Evolutionary conservation across 2,888 invertebrate species (phyloP).

Genomic region (Metacarcinus magister): DNA sequence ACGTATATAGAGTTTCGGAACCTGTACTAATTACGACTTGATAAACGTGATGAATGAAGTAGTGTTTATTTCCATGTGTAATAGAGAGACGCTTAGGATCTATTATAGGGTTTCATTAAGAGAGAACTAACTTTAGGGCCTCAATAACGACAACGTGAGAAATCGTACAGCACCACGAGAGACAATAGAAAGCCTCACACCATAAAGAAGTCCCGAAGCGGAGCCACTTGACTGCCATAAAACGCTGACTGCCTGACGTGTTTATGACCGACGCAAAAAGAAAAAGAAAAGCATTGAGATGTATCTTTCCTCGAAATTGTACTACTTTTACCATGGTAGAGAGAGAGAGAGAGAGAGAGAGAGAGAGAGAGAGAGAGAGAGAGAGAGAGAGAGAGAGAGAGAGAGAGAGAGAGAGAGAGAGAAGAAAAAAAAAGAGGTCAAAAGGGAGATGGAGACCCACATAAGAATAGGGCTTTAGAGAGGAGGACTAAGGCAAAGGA

Average conservation of each 20-base stretch:
- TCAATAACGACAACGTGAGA: too few relatives aligned
- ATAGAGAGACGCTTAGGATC: too few relatives aligned
- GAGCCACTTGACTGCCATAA: constrained; percentile 20
- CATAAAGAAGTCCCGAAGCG: not conserved
- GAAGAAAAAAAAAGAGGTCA: not conserved
- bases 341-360: not conserved
- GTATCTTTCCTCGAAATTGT: not conserved
- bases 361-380: constrained; percentile 59
- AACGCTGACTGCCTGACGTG: not conserved
- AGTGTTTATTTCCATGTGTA: too few relatives aligned
- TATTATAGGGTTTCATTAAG: too few relatives aligned
- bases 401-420: constrained; percentile 53
- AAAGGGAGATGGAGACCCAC: not conserved
- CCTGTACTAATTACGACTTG: too few relatives aligned
- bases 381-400: constrained; percentile 47
- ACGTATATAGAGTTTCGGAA: too few relatives aligned
- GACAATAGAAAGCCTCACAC: too few relatives aligned
- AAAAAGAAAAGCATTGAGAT: not conserved
- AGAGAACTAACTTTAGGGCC: too few relatives aligned
- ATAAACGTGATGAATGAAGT: too few relatives aligned
- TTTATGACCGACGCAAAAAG: not conserved
- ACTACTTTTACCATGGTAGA: not conserved
- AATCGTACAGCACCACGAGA: too few relatives aligned
- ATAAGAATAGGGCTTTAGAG: not conserved
- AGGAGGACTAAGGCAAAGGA: not conserved